These are phyloP conservation scores for Drosophila virilis DNA, from an alignment of 1,140 invertebrate species.

Conservation along the genomic window DNA sequence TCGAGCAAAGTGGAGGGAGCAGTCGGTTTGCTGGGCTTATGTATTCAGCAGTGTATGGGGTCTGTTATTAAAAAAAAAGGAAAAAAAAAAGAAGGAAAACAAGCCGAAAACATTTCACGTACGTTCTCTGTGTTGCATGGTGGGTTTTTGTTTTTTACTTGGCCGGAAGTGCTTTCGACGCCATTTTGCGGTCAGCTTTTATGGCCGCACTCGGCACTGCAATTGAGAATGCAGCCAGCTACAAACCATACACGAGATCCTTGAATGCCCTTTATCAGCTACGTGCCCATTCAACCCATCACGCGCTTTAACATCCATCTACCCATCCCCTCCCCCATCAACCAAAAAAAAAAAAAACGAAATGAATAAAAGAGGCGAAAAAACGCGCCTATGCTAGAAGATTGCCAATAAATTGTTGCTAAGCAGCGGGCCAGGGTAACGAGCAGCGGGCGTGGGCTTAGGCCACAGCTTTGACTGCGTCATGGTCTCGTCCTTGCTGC, in stretches of 20 bases:
- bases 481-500: slow-evolving; percentile 40
- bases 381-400: slow-evolving; percentile 53
- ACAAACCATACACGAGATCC: slow-evolving; percentile 35
- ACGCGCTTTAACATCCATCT: slow-evolving; percentile 72
- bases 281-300: slow-evolving; percentile 60
- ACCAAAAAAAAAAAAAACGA: slow-evolving; percentile 4
- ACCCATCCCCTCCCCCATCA: background rate
- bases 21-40: background rate
- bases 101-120: slow-evolving; percentile 68
- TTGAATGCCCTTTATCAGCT: slow-evolving; percentile 36
- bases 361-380: slow-evolving; percentile 14
- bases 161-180: slow-evolving; percentile 78
- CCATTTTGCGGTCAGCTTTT: slow-evolving; percentile 73
- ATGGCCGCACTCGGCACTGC: slow-evolving; percentile 45
- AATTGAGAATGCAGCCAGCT: slow-evolving; percentile 68
- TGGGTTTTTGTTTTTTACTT: slow-evolving; percentile 59
- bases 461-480: slow-evolving; percentile 16
- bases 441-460: slow-evolving; percentile 13
- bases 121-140: slow-evolving; percentile 43
- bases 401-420: slow-evolving; percentile 76
- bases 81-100: slow-evolving; percentile 18
- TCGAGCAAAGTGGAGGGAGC: slow-evolving; percentile 1
- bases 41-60: slow-evolving; percentile 5
- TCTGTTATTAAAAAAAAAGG: slow-evolving; percentile 52
- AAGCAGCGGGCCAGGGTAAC: slow-evolving; percentile 66